Base-by-base conservation (phyloP, 2,797 vertebrate species). In the Anniella stebbinsi region DNA sequence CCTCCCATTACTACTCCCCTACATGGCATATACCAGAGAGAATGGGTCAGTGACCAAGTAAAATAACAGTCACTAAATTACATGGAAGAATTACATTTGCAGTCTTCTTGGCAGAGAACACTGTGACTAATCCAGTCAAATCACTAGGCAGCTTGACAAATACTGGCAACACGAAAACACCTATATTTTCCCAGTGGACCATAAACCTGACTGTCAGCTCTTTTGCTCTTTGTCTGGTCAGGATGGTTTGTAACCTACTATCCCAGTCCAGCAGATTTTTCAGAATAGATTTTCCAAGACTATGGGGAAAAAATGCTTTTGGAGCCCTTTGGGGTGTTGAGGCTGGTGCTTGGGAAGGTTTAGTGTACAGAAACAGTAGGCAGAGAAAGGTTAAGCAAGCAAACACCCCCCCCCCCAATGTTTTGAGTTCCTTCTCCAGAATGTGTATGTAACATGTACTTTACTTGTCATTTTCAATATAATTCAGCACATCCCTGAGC, bases 41-140 rank as follows among this genome's bases (percentile, higher is more conserved):
- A 70, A 7, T 4, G 33, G n/a, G 23, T 30, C 41, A 21, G 25
- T 25, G n/a, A 28, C n/a, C 76, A 80, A 70, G 33, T 38, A 54
- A 69, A 80, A 38, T 23, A 67, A 87, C 10, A 51, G 23, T 75
- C n/a, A 33, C 36, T 63, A 48, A 88, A 83, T 54, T 75, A 30
- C 57, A 41, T 72, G 54, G 15, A 45, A 41, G 17, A 23, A 69
- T 89, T 66, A 38, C 36, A 28, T 54, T 80, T 70, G 76, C 28
- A 78, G 30, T 80, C 70, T 80, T 85, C 75, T 77, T 80, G 38
- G 84, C 66, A 78, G 63, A 57, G 23, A 70, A 70, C 33, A 23
- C 54, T 84, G 12, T 38, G 63, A 70, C 76, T 89, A 86, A 86
- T 45, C 48, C 30, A 60, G 28, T 60, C 51, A 89, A 72, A 54